Evolutionary conservation across 2,888 invertebrate genomes (phyloP).

Genomic region (Oscheius sp.): DNA sequence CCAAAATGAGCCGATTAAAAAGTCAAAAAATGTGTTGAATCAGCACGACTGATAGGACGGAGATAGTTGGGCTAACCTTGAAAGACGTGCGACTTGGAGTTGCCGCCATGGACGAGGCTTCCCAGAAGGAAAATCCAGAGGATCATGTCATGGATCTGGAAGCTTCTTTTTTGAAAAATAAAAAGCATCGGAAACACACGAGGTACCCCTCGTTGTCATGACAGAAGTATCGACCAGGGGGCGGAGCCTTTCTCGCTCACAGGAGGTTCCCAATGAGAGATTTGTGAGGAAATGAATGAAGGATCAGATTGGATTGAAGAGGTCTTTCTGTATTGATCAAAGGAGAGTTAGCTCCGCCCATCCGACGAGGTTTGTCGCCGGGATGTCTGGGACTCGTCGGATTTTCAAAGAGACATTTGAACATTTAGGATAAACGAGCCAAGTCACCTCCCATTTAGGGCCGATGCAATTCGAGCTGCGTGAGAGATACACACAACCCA

Average conservation of each 20-base stretch:
- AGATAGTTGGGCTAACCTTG: constrained; percentile 14
- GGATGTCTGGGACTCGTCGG: background rate
- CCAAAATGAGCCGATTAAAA: too few relatives aligned
- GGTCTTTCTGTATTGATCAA: too few relatives aligned
- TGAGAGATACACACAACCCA: too few relatives aligned
- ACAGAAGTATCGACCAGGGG: constrained; percentile 25
- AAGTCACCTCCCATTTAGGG: constrained; percentile 2
- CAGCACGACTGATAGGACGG: background rate
- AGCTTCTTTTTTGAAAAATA: background rate
- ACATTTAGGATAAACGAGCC: background rate
- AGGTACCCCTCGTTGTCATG: constrained; percentile 27
- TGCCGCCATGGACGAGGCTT: background rate
- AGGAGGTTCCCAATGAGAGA: too few relatives aligned
- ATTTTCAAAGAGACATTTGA: too few relatives aligned
- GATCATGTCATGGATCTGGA: constrained; percentile 18
- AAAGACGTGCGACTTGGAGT: constrained; percentile 21
- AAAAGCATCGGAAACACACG: background rate
- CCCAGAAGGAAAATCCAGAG: background rate
- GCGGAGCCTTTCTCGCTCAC: too few relatives aligned
- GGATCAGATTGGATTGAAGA: too few relatives aligned
- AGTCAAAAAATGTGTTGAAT: background rate
- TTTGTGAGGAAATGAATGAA: too few relatives aligned
- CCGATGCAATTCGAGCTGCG: background rate
- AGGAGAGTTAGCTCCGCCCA: too few relatives aligned
- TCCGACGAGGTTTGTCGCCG: constrained; percentile 5